Base-by-base conservation (phyloP, 2,888 invertebrate genomes). In the Phengaris arion region DNA sequence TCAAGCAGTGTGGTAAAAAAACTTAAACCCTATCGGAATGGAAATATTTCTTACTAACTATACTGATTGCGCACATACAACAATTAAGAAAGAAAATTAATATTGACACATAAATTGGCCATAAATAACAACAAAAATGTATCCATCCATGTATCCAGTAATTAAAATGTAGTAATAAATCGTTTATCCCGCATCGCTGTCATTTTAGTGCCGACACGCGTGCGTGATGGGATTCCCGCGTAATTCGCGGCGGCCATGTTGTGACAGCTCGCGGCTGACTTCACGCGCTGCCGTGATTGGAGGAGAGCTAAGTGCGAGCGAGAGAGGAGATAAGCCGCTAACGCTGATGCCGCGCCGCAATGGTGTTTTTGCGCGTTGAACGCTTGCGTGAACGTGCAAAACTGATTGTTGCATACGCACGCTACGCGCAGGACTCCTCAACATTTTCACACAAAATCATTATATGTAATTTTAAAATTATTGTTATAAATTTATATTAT, bases 201-300 rank as follows among this genome's bases (percentile, higher is more conserved):
- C 52, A 72, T 72, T 72, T 72, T 72, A 72, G 54, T 72, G 54
- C 64, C 75, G 46, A 75, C 75, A 75, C 75, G 75, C 55, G 55
- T 72, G 54, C 74, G 74, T 70, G 59, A 70, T 76, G 64, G 72
- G 52, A 74, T 75, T 75, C 68, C 55, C 73, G 74, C 74, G 75
- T 78, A 79, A 77, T 76, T 76, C 73, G 84, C 81, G 84, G 84
- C 85, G 84, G 83, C 78, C 82, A 84, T 82, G 83, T 84, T 84
- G 84, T 85, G 82, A 85, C 83, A 82, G 83, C 82, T 83, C 84
- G 85, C 84, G 85, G 85, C 76, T 87, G 87, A 90, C 89, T 88
- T 89, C 84, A 81, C 86, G 86, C 85, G 86, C 85, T 86, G 85
- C 84, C 85, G 85, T 87, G 89, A 91, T 91, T 91, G 91, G 90